phyloP scores from a whole-genome alignment of 2,888 invertebrate genomes.

The Caenorhabditis sulstoni region DNA sequence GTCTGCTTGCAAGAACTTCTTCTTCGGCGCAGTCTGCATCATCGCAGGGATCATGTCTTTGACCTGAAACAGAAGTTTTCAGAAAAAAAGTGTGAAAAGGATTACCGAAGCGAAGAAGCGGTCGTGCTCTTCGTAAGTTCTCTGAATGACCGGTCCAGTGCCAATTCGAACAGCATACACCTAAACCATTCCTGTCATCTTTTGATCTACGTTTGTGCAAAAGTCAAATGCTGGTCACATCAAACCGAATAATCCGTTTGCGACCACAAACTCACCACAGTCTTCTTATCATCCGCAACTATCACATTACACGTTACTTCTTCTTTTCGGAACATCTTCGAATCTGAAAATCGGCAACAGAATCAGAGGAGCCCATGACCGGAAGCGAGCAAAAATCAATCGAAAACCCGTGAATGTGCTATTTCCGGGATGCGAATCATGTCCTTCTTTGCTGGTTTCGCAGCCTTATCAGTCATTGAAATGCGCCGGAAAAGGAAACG shows the following conservation, averaged over 20 bases:
- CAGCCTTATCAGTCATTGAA: conserved; percentile 33
- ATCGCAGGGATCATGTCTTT: conserved; percentile 52
- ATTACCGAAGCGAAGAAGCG: conserved; percentile 65
- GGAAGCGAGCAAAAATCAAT: conserved; percentile 1
- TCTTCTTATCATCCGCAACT: conserved; percentile 60
- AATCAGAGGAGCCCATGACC: not conserved
- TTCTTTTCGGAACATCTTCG: conserved; percentile 36
- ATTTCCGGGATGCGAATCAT: conserved; percentile 52
- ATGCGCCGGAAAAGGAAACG: not conserved
- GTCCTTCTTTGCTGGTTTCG: conserved; percentile 10
- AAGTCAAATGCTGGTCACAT: too few species aligned
- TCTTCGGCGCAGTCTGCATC: conserved; percentile 48
- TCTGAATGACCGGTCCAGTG: conserved; percentile 65
- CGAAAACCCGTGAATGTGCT: not conserved
- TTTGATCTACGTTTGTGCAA: too few species aligned
- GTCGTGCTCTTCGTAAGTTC: conserved; percentile 73
- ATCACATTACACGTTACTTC: conserved; percentile 56
- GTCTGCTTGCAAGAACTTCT: conserved; percentile 51
- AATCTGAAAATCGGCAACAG: conserved; percentile 26
- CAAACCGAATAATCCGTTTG: not conserved
- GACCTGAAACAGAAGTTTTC: conserved; percentile 16
- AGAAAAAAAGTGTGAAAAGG: too few species aligned
- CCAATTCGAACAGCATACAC: conserved; percentile 68
- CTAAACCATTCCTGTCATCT: conserved; percentile 35
- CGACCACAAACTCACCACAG: conserved; percentile 53